These are phyloP conservation scores for Chondrosia reniformis DNA, from an alignment of 37 sponge, comb jelly and placozoan genomes.

Conservation along the genomic window DNA sequence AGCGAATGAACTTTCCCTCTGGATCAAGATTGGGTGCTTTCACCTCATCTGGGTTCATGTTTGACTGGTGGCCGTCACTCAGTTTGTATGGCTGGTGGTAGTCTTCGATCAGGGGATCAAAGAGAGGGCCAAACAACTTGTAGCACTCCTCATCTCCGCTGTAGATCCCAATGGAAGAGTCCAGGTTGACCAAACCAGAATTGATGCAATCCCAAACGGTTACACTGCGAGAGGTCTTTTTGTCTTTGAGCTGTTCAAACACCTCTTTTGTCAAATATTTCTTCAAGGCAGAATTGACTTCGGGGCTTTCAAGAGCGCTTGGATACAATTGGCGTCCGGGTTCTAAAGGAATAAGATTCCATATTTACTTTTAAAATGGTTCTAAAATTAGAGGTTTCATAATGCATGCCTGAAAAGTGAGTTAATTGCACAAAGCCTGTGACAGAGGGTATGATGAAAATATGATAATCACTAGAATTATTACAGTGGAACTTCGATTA, in stretches of 20 bases:
- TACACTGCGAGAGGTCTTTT: slow-evolving; percentile 44
- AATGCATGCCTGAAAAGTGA: no score
- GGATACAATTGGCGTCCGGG: background rate
- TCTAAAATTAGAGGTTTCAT: no score
- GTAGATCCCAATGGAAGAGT: slow-evolving; percentile 15
- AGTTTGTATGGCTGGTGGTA: slow-evolving; percentile 29
- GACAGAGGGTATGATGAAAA: no score
- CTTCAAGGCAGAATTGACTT: slow-evolving; percentile 21
- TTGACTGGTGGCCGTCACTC: slow-evolving; percentile 12
- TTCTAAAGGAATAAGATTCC: no score
- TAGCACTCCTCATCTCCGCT: slow-evolving; percentile 41
- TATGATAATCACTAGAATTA: no score
- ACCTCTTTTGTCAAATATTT: slow-evolving; percentile 25
- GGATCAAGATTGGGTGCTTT: slow-evolving; percentile 36
- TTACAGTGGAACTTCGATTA: no score
- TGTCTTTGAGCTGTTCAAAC: slow-evolving; percentile 31
- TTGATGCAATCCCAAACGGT: slow-evolving; percentile 39
- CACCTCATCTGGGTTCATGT: slow-evolving; percentile 29
- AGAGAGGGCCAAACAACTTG: slow-evolving; percentile 18
- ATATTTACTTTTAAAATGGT: no score
- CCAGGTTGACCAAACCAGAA: slow-evolving; percentile 24
- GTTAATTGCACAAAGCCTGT: no score
- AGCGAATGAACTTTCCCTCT: slow-evolving; percentile 30
- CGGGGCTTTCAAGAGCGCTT: background rate
- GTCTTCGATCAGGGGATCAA: slow-evolving; percentile 19